Conservation (phyloP, 2,113 vertebrate genomes). For the Onychostoma macrolepis region DNA sequence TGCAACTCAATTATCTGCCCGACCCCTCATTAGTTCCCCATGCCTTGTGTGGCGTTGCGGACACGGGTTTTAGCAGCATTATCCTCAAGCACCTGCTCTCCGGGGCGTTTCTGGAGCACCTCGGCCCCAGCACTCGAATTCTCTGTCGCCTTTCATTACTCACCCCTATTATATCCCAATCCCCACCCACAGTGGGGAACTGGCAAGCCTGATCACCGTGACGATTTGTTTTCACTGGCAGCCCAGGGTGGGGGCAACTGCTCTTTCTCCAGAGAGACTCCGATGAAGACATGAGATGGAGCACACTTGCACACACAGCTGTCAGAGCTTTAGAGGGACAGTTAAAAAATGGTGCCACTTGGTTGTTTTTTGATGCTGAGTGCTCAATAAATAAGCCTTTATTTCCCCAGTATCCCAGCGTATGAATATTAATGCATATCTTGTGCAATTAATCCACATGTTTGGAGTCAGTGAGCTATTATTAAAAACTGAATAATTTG, state of each 20-base stretch:
- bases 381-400: constrained; percentile 28
- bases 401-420: neutral
- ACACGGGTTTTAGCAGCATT: constrained; percentile 52
- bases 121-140: constrained; percentile 37
- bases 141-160: constrained; percentile 60
- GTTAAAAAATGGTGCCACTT: constrained; percentile 8
- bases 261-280: constrained; percentile 32
- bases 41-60: constrained; percentile 14
- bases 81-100: constrained; percentile 57
- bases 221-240: constrained; percentile 57
- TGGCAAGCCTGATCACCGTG: constrained; percentile 46
- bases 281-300: constrained; percentile 54
- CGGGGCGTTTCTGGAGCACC: constrained; percentile 35
- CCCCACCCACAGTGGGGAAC: constrained; percentile 47
- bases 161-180: constrained; percentile 58
- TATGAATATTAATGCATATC: constrained; percentile 4
- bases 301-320: constrained; percentile 35
- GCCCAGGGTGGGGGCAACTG: constrained; percentile 24
- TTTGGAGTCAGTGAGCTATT: constrained; percentile 2
- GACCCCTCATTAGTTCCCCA: constrained; percentile 35
- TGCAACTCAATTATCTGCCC: constrained; percentile 41
- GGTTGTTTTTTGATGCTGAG: neutral
- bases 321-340: neutral
- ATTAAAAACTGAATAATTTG: neutral
- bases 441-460: constrained; percentile 10